Evolutionary conservation across 2,888 invertebrate genomes (phyloP).

Genomic region (Aphidoletes aphidimyza): DNA sequence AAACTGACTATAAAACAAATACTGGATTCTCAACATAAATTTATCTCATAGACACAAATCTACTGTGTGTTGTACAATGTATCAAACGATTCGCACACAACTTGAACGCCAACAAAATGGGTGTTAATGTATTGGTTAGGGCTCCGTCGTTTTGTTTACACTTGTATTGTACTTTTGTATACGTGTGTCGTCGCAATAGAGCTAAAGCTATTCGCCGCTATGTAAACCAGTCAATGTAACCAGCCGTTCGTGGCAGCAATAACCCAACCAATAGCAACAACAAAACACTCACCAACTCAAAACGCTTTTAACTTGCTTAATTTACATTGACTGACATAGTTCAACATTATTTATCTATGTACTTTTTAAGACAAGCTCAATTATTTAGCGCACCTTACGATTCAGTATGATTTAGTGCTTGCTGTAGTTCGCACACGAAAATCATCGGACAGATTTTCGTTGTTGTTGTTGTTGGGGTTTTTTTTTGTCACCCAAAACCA

Average conservation of each 20-base stretch:
- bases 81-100: no score
- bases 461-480: neutral
- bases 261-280: neutral
- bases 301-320: neutral
- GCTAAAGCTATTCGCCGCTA: slow-evolving; percentile 12
- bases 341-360: slow-evolving; percentile 54
- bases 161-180: neutral
- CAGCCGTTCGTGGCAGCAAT: no score
- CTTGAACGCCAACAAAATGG: neutral
- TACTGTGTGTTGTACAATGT: no score
- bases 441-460: neutral
- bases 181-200: neutral
- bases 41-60: no score
- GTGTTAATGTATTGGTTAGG: neutral
- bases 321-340: slow-evolving; percentile 52
- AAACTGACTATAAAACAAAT: neutral
- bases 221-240: slow-evolving; percentile 12
- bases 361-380: slow-evolving; percentile 37
- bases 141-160: slow-evolving; percentile 20
- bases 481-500: neutral
- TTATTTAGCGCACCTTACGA: slow-evolving; percentile 45
- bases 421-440: slow-evolving; percentile 40
- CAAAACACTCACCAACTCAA: neutral
- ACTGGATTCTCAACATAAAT: neutral
- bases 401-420: slow-evolving; percentile 48